These are phyloP conservation scores for Istiophorus platypterus DNA, from an alignment of 2,113 vertebrate genomes.

Conservation along the genomic window DNA sequence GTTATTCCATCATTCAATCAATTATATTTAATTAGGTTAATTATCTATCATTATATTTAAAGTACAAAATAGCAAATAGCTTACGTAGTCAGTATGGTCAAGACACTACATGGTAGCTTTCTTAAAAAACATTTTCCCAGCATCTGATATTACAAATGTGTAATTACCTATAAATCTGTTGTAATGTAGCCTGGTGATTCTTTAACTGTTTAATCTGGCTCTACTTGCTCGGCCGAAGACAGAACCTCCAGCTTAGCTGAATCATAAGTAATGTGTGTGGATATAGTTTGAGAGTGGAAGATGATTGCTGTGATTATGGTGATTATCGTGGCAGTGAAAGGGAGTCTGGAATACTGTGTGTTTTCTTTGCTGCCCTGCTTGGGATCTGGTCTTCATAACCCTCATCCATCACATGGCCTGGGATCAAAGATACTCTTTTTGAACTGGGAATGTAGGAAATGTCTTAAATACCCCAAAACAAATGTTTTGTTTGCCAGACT, in stretches of 20 bases:
- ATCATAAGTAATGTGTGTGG: constrained; percentile 75
- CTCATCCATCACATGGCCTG: constrained; percentile 75
- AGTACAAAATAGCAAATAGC: constrained; percentile 27
- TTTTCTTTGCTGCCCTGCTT: constrained; percentile 77
- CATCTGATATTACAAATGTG: constrained; percentile 46
- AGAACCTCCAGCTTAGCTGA: constrained; percentile 58
- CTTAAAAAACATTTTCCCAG: constrained; percentile 28
- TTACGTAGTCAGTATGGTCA: constrained; percentile 6
- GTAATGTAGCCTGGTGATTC: constrained; percentile 26
- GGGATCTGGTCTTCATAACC: constrained; percentile 78
- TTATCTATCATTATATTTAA: constrained; percentile 53
- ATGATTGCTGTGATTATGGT: constrained; percentile 79
- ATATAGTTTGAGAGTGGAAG: constrained; percentile 76
- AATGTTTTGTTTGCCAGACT: constrained; percentile 52
- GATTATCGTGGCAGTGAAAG: constrained; percentile 70
- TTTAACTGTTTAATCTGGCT: constrained; percentile 69
- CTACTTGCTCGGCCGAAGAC: constrained; percentile 44
- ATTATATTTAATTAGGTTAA: constrained; percentile 50
- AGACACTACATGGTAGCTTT: constrained; percentile 2
- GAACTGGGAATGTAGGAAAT: constrained; percentile 64
- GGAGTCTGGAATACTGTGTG: constrained; percentile 70
- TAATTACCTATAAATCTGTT: constrained; percentile 32
- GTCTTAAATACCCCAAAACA: constrained; percentile 55
- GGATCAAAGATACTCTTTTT: constrained; percentile 71
- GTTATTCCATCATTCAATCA: constrained; percentile 31